These are phyloP conservation scores for Salticus scenicus DNA, from an alignment of 2,888 invertebrate genomes.

Conservation along the genomic window DNA sequence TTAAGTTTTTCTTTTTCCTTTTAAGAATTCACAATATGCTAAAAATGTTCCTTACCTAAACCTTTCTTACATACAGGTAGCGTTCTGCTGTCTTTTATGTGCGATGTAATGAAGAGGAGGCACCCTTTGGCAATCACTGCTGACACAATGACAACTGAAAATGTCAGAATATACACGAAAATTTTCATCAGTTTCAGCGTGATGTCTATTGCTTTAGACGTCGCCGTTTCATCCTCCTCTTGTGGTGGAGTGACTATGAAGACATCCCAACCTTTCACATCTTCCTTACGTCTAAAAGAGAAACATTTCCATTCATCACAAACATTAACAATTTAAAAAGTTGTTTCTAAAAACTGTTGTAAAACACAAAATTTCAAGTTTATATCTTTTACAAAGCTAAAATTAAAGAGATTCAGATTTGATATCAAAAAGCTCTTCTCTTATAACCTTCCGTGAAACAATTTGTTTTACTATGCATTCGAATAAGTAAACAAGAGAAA, in stretches of 20 bases:
- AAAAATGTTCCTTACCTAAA: constrained; percentile 58
- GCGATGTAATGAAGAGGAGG: constrained; percentile 93
- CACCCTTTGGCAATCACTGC: constrained; percentile 68
- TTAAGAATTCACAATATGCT: too few relatives aligned
- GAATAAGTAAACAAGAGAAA: too few relatives aligned
- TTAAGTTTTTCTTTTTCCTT: too few relatives aligned
- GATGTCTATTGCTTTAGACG: constrained; percentile 69
- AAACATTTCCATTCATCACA: too few relatives aligned
- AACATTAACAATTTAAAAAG: too few relatives aligned
- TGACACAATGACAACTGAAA: constrained; percentile 54
- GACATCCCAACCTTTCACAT: constrained; percentile 71
- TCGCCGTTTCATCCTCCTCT: constrained; percentile 70
- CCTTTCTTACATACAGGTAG: constrained; percentile 58
- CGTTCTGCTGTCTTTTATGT: constrained; percentile 83
- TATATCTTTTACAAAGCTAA: too few relatives aligned
- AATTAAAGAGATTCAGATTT: too few relatives aligned
- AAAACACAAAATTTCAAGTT: too few relatives aligned
- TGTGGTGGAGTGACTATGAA: constrained; percentile 68
- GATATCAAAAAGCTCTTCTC: too few relatives aligned
- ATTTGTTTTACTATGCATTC: too few relatives aligned
- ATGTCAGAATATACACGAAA: constrained; percentile 68
- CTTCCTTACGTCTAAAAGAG: constrained; percentile 43
- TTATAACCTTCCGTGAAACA: too few relatives aligned
- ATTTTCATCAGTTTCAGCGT: constrained; percentile 70
- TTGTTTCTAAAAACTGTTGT: too few relatives aligned